Evolutionary conservation across 2,797 vertebrate genomes (phyloP), one percentile per base, ranked within the genome.

Genomic region (Lepus oiostolus): DNA sequence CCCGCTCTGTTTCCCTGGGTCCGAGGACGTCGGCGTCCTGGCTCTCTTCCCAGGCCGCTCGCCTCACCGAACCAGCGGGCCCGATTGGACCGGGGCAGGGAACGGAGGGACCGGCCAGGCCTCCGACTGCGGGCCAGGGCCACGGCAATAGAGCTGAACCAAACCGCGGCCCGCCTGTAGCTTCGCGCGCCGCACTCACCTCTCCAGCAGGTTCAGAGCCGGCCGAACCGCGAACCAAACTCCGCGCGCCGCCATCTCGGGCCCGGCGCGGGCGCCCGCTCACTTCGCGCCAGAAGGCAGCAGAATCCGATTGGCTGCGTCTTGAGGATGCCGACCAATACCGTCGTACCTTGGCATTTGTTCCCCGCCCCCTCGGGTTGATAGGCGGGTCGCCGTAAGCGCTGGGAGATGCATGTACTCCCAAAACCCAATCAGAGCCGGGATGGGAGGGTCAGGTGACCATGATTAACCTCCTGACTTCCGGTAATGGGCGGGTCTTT

Each of bases 231-330:
- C 0, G 2, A 58, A 76, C 80, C 96, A 79, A 90, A 94, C 81
- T 92, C 47, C 76, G 52, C 96, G 97, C 95, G 83, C 60, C 1
- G 4, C 52, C 6, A 16, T 0, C 17, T 0, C 30, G 4, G 8
- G 22, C n/a, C 28, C 79, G 13, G 4, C 16, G 24, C 74, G 5
- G 4, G 83, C 95, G 77, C 94, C 54, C 28, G 70, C 85, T 35
- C 21, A 0, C 0, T 13, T 65, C 26, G 65, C 97, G 95, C 94
- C 0, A 6, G 2, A 62, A 68, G 42, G 1, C 58, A 2, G 30
- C 14, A 7, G 22, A 0, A 1, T 50, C 30, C 32, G 62, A 97
- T 97, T 98, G 97, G 97, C 0, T 1, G 90, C 24, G 0, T 47
- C 50, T 65, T 11, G 68, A 42, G 68, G 4, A 5, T 2, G 1